Percentiles rank a stretch among this genome's conserved stretches.
phyloP scores from a whole-genome alignment of 2,113 vertebrate genomes.

The Aspidoscelis tigris region DNA sequence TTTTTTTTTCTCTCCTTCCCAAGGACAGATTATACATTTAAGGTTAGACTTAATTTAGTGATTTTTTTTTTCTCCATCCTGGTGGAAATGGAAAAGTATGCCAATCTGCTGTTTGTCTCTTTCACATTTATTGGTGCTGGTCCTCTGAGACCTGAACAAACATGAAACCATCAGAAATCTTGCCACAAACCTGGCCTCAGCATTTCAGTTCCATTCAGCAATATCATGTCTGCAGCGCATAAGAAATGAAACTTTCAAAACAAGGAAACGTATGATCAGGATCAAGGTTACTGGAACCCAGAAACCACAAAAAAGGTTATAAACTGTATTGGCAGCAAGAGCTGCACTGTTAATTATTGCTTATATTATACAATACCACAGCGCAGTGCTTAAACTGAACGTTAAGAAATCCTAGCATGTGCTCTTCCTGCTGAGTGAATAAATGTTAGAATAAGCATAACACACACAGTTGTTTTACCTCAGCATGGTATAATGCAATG shows the following conservation, averaged over 20 bases:
- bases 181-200: conserved; percentile 61
- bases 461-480: conserved; percentile 42
- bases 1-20: conserved; percentile 56
- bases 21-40: conserved; percentile 88
- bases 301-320: conserved; percentile 39
- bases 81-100: conserved; percentile 76
- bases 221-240: conserved; percentile 56
- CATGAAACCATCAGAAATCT: conserved; percentile 66
- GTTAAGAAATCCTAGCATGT: conserved; percentile 58
- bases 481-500: conserved; percentile 31
- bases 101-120: conserved; percentile 69
- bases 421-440: conserved; percentile 64
- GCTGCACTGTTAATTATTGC: conserved; percentile 54
- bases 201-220: conserved; percentile 69
- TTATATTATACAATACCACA: conserved; percentile 53
- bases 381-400: conserved; percentile 54
- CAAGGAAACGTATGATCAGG: conserved; percentile 51
- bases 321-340: conserved; percentile 36
- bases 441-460: conserved; percentile 58
- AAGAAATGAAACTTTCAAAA: conserved; percentile 65
- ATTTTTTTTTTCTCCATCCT: conserved; percentile 64
- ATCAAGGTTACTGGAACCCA: conserved; percentile 34
- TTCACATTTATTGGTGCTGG: conserved; percentile 74
- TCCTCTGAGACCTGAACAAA: conserved; percentile 75
- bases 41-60: conserved; percentile 84